These are phyloP conservation scores for Poeciliopsis turrubarensis DNA, from an alignment of 2,113 vertebrate genomes.

Conservation along the genomic window DNA sequence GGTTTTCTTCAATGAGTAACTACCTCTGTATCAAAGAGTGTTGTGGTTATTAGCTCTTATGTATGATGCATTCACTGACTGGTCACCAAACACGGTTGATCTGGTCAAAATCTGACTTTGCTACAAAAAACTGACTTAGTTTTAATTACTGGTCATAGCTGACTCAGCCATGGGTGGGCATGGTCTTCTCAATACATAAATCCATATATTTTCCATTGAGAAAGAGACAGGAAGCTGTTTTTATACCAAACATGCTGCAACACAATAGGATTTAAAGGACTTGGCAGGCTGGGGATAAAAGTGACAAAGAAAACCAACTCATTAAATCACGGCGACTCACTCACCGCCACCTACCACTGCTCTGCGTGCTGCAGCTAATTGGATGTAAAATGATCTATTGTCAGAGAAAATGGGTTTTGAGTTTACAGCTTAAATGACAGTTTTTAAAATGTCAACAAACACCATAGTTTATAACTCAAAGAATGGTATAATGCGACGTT, in stretches of 20 bases:
- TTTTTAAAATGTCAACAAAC: not conserved
- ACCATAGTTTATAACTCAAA: not conserved
- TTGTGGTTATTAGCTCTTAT: too few relatives aligned
- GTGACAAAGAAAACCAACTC: not conserved
- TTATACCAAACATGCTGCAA: not conserved
- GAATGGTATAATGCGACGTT: not conserved
- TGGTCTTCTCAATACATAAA: not conserved
- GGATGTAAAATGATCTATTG: not conserved
- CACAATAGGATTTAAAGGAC: not conserved
- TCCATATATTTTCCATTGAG: not conserved
- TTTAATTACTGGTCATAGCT: too few relatives aligned
- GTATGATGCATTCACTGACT: too few relatives aligned
- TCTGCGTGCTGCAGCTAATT: not conserved
- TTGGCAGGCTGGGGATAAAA: not conserved
- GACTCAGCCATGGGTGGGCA: not conserved
- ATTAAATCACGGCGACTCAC: conserved; percentile 1
- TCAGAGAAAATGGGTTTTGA: not conserved
- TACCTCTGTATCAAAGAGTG: not conserved
- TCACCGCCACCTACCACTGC: not conserved
- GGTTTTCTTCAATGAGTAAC: not conserved
- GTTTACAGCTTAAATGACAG: not conserved
- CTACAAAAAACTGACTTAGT: too few relatives aligned
- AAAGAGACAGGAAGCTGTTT: not conserved
- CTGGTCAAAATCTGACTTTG: too few relatives aligned
- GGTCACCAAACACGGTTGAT: too few relatives aligned